These are phyloP conservation scores for Dryocosmus kuriphilus DNA, from an alignment of 2,888 invertebrate species.

Conservation along the genomic window DNA sequence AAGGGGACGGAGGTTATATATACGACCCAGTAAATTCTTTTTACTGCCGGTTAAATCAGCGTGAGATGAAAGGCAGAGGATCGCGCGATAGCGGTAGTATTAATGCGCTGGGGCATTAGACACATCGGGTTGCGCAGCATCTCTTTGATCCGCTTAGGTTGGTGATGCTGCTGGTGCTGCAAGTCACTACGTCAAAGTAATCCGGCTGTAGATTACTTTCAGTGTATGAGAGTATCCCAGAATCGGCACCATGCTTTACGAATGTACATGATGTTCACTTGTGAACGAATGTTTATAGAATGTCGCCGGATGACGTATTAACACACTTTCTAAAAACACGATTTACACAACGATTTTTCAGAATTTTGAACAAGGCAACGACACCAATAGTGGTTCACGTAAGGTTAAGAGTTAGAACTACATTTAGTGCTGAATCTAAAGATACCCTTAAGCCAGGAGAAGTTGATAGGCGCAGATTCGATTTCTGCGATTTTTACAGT, in stretches of 20 bases:
- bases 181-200: conserved; percentile 64
- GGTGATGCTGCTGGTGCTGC: conserved; percentile 13
- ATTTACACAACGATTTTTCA: neutral
- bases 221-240: conserved; percentile 51
- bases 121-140: conserved; percentile 20
- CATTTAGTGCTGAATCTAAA: too few relatives aligned
- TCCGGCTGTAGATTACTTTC: conserved; percentile 69
- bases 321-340: neutral
- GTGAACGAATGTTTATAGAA: conserved; percentile 36
- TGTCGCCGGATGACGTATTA: conserved; percentile 29
- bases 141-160: conserved; percentile 69
- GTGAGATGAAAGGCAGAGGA: conserved; percentile 67
- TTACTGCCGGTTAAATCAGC: conserved; percentile 72
- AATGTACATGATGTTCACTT: conserved; percentile 33
- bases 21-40: conserved; percentile 70
- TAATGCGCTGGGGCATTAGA: conserved; percentile 39
- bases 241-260: conserved; percentile 28
- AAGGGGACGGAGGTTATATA: conserved; percentile 48
- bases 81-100: conserved; percentile 27
- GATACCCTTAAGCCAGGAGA: too few relatives aligned
- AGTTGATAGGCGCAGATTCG: too few relatives aligned
- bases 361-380: neutral
- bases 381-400: neutral
- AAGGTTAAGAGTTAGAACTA: too few relatives aligned
- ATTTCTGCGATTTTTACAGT: too few relatives aligned